Conservation (phyloP, 1,140 invertebrate species). For the Zophobas atratus region DNA sequence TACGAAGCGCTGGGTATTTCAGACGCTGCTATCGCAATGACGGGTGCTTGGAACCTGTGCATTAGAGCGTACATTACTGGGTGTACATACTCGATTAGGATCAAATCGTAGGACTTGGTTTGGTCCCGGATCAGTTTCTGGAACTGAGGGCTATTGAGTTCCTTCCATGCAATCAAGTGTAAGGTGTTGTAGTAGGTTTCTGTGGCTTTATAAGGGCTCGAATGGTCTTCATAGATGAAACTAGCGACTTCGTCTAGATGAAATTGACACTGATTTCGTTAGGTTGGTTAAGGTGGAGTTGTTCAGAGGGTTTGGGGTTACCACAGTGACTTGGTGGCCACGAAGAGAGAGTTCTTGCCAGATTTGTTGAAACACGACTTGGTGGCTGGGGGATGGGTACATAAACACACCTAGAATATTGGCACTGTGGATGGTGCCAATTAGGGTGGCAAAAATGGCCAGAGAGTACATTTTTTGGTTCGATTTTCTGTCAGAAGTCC, state of each 20-base stretch:
- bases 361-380: slow-evolving; percentile 68
- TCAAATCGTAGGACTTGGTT: slow-evolving; percentile 58
- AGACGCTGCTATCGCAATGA: neutral
- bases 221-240: too few relatives aligned
- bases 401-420: slow-evolving; percentile 70
- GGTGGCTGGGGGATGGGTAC: slow-evolving; percentile 71
- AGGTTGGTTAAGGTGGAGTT: slow-evolving; percentile 50
- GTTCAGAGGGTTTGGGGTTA: slow-evolving; percentile 52
- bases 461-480: too few relatives aligned
- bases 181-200: neutral
- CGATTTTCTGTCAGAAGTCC: too few relatives aligned
- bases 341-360: slow-evolving; percentile 53
- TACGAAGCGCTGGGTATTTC: neutral
- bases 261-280: slow-evolving; percentile 48
- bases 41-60: neutral
- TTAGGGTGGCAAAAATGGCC: neutral
- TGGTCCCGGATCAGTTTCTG: slow-evolving; percentile 58
- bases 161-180: slow-evolving; percentile 64
- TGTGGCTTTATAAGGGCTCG: too few relatives aligned
- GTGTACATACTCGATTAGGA: slow-evolving; percentile 56
- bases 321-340: slow-evolving; percentile 50
- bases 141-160: slow-evolving; percentile 64
- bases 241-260: slow-evolving; percentile 4
- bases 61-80: neutral
- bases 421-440: slow-evolving; percentile 50